These are phyloP conservation scores for Cotesia typhae DNA, from an alignment of 1,140 invertebrate genomes.

Conservation along the genomic window DNA sequence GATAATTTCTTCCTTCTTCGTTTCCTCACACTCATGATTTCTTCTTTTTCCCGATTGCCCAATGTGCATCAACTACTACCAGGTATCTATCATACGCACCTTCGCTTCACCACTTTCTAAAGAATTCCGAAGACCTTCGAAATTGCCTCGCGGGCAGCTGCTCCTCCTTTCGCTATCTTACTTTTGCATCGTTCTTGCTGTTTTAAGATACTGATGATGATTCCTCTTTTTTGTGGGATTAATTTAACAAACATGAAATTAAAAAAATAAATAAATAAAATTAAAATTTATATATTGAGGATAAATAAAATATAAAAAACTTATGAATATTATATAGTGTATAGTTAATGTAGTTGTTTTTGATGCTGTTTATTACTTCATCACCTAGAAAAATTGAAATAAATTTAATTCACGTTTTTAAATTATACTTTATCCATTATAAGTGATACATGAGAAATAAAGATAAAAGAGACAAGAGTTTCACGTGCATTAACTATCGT, in stretches of 20 bases:
- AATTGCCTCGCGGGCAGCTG: conserved; percentile 40
- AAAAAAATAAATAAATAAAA: neutral
- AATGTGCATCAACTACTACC: conserved; percentile 27
- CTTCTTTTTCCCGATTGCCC: conserved; percentile 33
- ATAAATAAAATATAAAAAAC: neutral
- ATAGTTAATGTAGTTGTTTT: neutral
- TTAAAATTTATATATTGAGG: neutral
- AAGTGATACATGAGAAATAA: conserved; percentile 13
- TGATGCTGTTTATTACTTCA: conserved; percentile 15
- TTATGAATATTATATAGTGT: neutral
- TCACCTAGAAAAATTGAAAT: conserved; percentile 18
- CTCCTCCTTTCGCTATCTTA: conserved; percentile 25
- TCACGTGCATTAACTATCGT: conserved; percentile 9
- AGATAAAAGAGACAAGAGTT: conserved; percentile 18
- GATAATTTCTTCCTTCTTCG: conserved; percentile 18
- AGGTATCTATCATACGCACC: conserved; percentile 28
- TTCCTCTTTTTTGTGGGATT: neutral
- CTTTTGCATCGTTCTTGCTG: conserved; percentile 9
- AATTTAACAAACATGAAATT: neutral
- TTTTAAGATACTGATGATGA: conserved; percentile 2
- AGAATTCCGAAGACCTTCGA: conserved; percentile 43
- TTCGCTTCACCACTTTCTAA: conserved; percentile 47
- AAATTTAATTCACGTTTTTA: neutral
- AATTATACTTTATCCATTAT: neutral
- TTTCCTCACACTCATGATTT: conserved; percentile 7